Evolutionary conservation across 2,113 vertebrate species (phyloP), one percentile per base, ranked within the genome.

Genomic region (Lepus europaeus): DNA sequence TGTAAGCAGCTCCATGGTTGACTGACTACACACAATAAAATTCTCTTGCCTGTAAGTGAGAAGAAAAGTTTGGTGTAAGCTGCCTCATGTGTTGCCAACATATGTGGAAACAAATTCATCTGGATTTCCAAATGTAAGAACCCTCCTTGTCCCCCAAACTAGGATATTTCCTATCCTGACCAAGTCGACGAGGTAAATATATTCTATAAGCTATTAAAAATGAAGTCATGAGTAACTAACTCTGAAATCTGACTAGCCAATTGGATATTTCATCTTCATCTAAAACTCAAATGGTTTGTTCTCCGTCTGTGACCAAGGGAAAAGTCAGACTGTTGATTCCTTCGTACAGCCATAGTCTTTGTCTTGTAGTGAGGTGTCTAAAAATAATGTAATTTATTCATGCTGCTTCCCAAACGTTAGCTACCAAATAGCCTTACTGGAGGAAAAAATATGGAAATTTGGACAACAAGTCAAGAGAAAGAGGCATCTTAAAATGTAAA

Each of bases 171-270:
- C 83, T 70, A 27, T 92, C 19, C 74, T 94, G 70, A 86, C 96
- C 92, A 89, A 97, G 91, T 96, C 91, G 76, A 53, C 45, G 87
- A 63, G 6, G 96, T 96, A 96, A 97, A 94, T 80, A 53, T 45
- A 87, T 93, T 96, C 86, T 53, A 22, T 72, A 84, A 97, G 64
- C 89, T 90, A 83, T 94, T 97, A 95, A 97, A 96, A 92, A 95
- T 29, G 6, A 12, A 78, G 13, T 96, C 95, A 85, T 2, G 9
- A 77, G 72, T 97, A 92, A 90, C 76, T 93, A 97, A 94, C 93
- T 97, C 79, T 93, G 78, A 96, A 84, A 94, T 91, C 68, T 0
- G 1, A 61, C n/a, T n/a, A 95, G 77, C 80, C 79, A 69, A 66
- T 95, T 95, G 78, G 90, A 86, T 90, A 79, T 94, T 66, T 94